Evolutionary conservation across 30 jellyfish, hydroid and myxozoan genomes (phyloP).

Genomic region (Aurelia aurita): DNA sequence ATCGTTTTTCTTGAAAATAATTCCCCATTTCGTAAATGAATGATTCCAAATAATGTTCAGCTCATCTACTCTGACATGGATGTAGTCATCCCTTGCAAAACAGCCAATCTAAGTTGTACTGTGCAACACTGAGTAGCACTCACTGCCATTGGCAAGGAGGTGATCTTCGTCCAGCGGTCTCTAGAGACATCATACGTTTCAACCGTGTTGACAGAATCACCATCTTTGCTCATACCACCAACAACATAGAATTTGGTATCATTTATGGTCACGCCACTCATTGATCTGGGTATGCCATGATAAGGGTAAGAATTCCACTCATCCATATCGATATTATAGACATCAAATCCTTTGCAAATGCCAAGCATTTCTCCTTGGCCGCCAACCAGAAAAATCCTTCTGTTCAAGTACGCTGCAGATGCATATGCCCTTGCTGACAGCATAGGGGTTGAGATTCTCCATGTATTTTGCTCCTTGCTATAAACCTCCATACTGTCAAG

Average conservation of each 20-base stretch:
- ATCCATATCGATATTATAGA: slow-evolving; percentile 58
- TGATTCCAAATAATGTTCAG: neutral
- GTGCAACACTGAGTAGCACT: slow-evolving; percentile 93
- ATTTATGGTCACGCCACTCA: slow-evolving; percentile 88
- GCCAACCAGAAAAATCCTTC: slow-evolving; percentile 85
- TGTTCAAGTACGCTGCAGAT: slow-evolving; percentile 76
- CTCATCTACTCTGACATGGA: slow-evolving; percentile 57
- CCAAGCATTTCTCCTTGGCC: slow-evolving; percentile 95
- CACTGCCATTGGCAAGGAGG: slow-evolving; percentile 79
- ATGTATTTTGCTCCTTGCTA: slow-evolving; percentile 59
- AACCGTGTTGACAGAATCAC: slow-evolving; percentile 85
- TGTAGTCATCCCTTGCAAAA: slow-evolving; percentile 92
- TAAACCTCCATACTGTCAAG: slow-evolving; percentile 89
- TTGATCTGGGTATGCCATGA: slow-evolving; percentile 87
- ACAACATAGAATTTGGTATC: slow-evolving; percentile 78
- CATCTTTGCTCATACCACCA: slow-evolving; percentile 95
- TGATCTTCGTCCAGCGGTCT: slow-evolving; percentile 91
- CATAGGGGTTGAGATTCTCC: slow-evolving; percentile 73
- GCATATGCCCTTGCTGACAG: slow-evolving; percentile 90
- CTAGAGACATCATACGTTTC: slow-evolving; percentile 84
- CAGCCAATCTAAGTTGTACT: slow-evolving; percentile 85
- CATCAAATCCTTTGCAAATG: slow-evolving; percentile 84
- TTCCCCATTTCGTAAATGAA: too few species aligned
- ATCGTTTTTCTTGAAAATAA: too few species aligned
- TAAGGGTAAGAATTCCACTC: slow-evolving; percentile 92